Evolutionary conservation across 2,797 vertebrate genomes (phyloP), one percentile per base, ranked within the genome.

Genomic region (Micrastur ruficollis): DNA sequence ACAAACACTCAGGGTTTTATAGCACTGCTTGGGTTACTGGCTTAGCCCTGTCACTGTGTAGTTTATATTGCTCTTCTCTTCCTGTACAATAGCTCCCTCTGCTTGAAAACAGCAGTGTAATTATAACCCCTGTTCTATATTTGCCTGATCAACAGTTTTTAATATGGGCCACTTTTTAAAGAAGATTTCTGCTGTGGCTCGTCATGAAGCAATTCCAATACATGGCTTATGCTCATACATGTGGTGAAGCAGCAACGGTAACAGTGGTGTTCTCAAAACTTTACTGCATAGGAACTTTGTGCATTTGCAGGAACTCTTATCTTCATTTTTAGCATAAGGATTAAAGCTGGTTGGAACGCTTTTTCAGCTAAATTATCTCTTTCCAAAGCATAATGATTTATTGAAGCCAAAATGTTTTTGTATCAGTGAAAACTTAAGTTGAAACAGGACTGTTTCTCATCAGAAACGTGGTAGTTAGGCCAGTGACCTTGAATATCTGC

Each of bases 41-140:
- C 86, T 90, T 7, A 50, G 81, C 93, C 61, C 85, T 34, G 27
- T 55, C 47, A 0, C 46, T 53, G 32, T 68, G 75, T 55, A 6
- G 47, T 75, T 72, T 36, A 14, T 67, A 40, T 79, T 4, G 31
- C 94, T 93, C 47, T 84, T 95, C 95, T 98, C 97, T 98, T 96
- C 96, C 96, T 98, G 72, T 97, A 31, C 98, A 97, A 98, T 40
- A 98, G 98, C 98, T 98, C 98, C 98, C 98, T 98, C 98, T 98
- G 96, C 97, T 98, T 98, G 98, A 98, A 98, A 97, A 62, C 90
- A 65, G 58, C 84, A 96, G 97, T 56, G 92, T 94, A 78, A 94
- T 97, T 96, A 73, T 75, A 95, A 59, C 52, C 46, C 25, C 38
- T 79, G 62, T 14, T 90, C 93, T 34, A 27, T 56, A 2, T 79